These are phyloP conservation scores for Oscheius sp. DNA, from an alignment of 2,888 invertebrate species.

Conservation along the genomic window DNA sequence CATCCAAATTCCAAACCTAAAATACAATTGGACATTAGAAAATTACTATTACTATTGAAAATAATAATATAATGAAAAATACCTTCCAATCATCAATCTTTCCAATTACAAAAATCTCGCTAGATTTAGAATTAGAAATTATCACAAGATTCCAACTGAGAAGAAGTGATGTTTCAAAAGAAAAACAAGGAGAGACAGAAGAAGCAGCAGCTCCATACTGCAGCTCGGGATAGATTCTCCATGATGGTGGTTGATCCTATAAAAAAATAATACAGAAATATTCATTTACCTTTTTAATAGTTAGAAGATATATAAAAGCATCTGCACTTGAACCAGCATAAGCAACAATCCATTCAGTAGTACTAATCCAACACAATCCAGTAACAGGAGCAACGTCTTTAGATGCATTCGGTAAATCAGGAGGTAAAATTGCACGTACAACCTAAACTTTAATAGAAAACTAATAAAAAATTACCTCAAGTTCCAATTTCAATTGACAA, in stretches of 20 bases:
- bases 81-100: slow-evolving; percentile 44
- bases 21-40: no score
- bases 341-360: slow-evolving; percentile 61
- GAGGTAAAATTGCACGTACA: slow-evolving; percentile 32
- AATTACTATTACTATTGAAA: not conserved
- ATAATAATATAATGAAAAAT: not conserved
- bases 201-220: slow-evolving; percentile 33
- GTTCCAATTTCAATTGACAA: slow-evolving; percentile 87
- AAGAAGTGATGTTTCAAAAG: slow-evolving; percentile 34
- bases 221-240: slow-evolving; percentile 40
- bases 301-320: slow-evolving; percentile 33
- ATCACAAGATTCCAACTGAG: slow-evolving; percentile 45
- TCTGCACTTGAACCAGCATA: slow-evolving; percentile 12
- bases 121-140: slow-evolving; percentile 39
- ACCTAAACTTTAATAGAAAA: slow-evolving; percentile 14
- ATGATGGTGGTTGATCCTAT: slow-evolving; percentile 42
- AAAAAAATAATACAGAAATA: not conserved
- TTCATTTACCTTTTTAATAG: slow-evolving; percentile 43
- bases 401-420: not conserved
- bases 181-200: slow-evolving; percentile 19
- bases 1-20: slow-evolving; percentile 41
- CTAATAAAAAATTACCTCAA: slow-evolving; percentile 71
- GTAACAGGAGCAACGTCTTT: slow-evolving; percentile 2
- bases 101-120: slow-evolving; percentile 40
- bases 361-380: slow-evolving; percentile 62